Percentiles rank a stretch among this genome's conserved stretches.
phyloP scores from a whole-genome alignment of 1,140 invertebrate genomes.

The Leptinotarsa texana region DNA sequence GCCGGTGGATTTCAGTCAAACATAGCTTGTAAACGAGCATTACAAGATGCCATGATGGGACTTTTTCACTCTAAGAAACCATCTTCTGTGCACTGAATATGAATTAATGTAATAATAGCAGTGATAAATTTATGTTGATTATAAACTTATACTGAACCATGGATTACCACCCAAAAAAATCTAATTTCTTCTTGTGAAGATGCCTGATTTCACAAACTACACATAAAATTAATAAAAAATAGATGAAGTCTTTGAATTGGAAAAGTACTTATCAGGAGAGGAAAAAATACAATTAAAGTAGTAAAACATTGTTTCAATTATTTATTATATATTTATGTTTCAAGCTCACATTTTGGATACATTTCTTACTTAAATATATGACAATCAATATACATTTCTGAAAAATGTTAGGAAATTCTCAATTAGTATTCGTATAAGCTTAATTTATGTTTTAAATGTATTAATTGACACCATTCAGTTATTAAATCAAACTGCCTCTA shows the following conservation, averaged over 20 bases:
- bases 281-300: neutral
- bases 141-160: no score
- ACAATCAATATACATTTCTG: neutral
- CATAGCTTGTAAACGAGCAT: slow-evolving; percentile 82
- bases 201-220: no score
- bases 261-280: no score
- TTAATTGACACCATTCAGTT: slow-evolving; percentile 17
- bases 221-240: no score
- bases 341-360: slow-evolving; percentile 8
- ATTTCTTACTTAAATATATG: neutral
- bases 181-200: no score
- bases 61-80: slow-evolving; percentile 67
- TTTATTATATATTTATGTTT: slow-evolving; percentile 10
- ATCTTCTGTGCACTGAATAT: neutral
- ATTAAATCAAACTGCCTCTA: neutral
- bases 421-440: slow-evolving; percentile 16
- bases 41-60: slow-evolving; percentile 89
- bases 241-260: no score
- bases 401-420: slow-evolving; percentile 4
- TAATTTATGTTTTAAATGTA: neutral
- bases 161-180: no score
- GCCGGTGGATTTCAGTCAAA: slow-evolving; percentile 86
- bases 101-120: no score
- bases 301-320: slow-evolving; percentile 3
- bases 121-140: no score